These are phyloP conservation scores for Hemicrepidius hirtus DNA, from an alignment of 2,888 invertebrate species.

Conservation along the genomic window DNA sequence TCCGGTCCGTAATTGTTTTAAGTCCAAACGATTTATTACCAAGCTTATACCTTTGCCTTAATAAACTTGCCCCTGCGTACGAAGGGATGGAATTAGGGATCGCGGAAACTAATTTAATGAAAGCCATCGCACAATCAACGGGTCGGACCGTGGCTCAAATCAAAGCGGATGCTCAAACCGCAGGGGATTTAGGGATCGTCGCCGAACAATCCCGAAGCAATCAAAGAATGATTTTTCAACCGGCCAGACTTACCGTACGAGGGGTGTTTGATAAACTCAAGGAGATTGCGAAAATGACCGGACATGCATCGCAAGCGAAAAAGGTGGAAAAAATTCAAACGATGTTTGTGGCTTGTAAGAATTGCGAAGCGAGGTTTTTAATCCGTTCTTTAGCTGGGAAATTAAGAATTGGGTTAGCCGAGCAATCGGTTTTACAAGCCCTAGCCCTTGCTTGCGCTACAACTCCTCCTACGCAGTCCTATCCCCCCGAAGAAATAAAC, in stretches of 20 bases:
- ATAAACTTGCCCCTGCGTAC: slow-evolving; percentile 96
- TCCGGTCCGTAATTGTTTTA: slow-evolving; percentile 91
- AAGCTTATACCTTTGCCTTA: slow-evolving; percentile 95
- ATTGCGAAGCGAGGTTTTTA: slow-evolving; percentile 91
- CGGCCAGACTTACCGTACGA: slow-evolving; percentile 83
- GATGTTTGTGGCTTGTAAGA: slow-evolving; percentile 93
- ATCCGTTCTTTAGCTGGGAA: slow-evolving; percentile 95
- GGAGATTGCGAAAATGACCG: slow-evolving; percentile 91
- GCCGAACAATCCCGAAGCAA: slow-evolving; percentile 89
- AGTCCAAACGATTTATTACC: slow-evolving; percentile 93
- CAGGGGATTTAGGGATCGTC: slow-evolving; percentile 93
- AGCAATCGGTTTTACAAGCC: slow-evolving; percentile 95
- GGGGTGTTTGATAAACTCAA: slow-evolving; percentile 88
- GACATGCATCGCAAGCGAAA: slow-evolving; percentile 83
- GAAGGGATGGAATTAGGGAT: slow-evolving; percentile 95
- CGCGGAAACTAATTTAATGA: slow-evolving; percentile 95
- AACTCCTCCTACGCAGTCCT: slow-evolving; percentile 83
- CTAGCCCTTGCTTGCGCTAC: slow-evolving; percentile 88
- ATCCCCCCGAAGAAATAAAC: slow-evolving; percentile 79
- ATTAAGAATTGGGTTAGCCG: slow-evolving; percentile 96
- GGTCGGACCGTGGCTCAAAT: slow-evolving; percentile 90
- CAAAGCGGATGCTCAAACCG: slow-evolving; percentile 80
- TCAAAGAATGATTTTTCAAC: slow-evolving; percentile 92
- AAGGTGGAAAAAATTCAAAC: slow-evolving; percentile 94
- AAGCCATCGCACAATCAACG: slow-evolving; percentile 93